phyloP scores from a whole-genome alignment of 2,113 vertebrate genomes.

The Murina feae region DNA sequence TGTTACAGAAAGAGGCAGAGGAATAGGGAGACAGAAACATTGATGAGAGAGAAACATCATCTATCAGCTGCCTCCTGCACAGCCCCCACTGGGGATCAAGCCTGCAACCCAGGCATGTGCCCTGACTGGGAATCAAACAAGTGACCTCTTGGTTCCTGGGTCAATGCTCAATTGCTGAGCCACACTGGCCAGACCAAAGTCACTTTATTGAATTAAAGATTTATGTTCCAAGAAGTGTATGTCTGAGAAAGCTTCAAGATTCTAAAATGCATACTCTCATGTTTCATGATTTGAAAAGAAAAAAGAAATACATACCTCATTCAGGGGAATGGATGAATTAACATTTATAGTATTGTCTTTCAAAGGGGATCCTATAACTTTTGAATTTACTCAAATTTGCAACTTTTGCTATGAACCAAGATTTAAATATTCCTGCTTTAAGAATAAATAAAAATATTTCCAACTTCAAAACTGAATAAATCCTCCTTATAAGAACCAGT shows the following conservation, averaged over 20 bases:
- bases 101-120: no score
- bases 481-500: background rate
- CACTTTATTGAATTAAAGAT: background rate
- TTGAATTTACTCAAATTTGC: constrained; percentile 10
- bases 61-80: no score
- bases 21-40: no score
- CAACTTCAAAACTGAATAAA: constrained; percentile 18
- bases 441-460: background rate
- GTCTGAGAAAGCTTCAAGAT: background rate
- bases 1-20: no score
- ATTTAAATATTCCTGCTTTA: constrained; percentile 8
- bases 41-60: no score
- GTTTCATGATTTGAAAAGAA: background rate
- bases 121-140: no score
- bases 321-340: background rate
- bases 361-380: background rate
- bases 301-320: background rate
- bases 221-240: background rate
- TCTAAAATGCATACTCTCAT: background rate
- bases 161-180: no score
- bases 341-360: background rate
- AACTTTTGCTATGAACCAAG: background rate
- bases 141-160: no score
- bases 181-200: no score
- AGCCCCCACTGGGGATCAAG: no score